phyloP scores from a whole-genome alignment of 2,113 vertebrate genomes.

The Hemichromis elongatus region DNA sequence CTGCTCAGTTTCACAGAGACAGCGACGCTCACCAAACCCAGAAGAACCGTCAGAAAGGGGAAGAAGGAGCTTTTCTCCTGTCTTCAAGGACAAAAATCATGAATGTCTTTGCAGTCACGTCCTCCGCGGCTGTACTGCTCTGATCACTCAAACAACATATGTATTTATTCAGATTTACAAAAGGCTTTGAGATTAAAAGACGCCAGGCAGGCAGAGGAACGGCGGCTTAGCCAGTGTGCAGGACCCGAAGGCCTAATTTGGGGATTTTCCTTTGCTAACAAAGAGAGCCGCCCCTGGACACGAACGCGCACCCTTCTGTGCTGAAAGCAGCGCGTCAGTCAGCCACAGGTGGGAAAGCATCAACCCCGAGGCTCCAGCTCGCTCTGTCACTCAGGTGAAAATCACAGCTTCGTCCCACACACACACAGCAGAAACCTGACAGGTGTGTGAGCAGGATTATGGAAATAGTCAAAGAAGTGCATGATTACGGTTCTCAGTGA shows the following conservation, averaged over 20 bases:
- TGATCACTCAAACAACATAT: background rate
- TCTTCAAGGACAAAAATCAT: background rate
- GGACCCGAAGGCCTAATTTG: background rate
- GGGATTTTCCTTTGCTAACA: background rate
- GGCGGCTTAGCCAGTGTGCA: background rate
- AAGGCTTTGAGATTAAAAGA: background rate
- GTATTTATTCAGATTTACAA: background rate
- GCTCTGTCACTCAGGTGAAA: background rate
- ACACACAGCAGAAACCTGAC: background rate
- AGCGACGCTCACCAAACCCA: background rate
- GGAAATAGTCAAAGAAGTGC: conserved; percentile 1
- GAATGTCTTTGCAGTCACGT: background rate
- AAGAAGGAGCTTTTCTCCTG: background rate
- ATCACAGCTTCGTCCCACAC: background rate
- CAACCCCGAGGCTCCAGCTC: background rate
- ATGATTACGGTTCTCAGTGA: background rate
- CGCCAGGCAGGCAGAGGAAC: background rate
- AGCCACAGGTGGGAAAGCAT: conserved; percentile 24
- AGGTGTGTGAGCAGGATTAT: background rate
- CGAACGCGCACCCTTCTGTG: background rate
- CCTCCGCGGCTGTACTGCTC: background rate
- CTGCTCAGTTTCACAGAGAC: background rate
- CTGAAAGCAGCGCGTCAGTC: background rate
- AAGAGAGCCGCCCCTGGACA: background rate
- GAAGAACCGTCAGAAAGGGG: background rate